Evolutionary conservation across 2,113 vertebrate genomes (phyloP).

Genomic region (Diadophis punctatus): DNA sequence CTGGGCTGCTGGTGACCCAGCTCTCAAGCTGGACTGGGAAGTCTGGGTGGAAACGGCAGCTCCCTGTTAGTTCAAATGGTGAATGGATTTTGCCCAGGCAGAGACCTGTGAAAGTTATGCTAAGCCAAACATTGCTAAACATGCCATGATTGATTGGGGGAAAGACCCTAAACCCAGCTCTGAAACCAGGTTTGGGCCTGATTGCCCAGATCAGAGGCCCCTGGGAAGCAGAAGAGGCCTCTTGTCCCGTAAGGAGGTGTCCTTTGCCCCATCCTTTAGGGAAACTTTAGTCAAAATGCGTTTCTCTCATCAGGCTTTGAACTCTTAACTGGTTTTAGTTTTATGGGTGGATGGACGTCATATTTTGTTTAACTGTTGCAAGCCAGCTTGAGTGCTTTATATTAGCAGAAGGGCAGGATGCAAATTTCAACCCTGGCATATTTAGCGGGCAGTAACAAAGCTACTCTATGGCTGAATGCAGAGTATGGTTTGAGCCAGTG

Average conservation of each 20-base stretch:
- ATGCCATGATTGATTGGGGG: not conserved
- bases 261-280: slow-evolving; percentile 3
- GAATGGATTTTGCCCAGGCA: not conserved
- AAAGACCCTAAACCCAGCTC: not conserved
- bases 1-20: not conserved
- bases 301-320: not conserved
- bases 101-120: not conserved
- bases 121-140: not conserved
- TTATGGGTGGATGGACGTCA: not conserved
- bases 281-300: not conserved
- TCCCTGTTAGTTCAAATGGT: not conserved
- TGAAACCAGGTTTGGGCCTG: not conserved
- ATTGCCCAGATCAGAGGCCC: not conserved
- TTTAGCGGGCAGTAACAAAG: not conserved
- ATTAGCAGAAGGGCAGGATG: not conserved
- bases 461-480: not conserved
- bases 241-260: not conserved
- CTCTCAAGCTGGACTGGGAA: not conserved
- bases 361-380: not conserved
- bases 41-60: not conserved
- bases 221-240: not conserved
- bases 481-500: not conserved
- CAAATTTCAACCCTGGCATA: not conserved
- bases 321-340: not conserved
- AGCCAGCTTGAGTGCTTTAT: not conserved